Percentiles rank a stretch among this genome's conserved stretches.
These are phyloP conservation scores for Acrobasis repandana DNA, from an alignment of 2,888 invertebrate genomes.

Conservation along the genomic window DNA sequence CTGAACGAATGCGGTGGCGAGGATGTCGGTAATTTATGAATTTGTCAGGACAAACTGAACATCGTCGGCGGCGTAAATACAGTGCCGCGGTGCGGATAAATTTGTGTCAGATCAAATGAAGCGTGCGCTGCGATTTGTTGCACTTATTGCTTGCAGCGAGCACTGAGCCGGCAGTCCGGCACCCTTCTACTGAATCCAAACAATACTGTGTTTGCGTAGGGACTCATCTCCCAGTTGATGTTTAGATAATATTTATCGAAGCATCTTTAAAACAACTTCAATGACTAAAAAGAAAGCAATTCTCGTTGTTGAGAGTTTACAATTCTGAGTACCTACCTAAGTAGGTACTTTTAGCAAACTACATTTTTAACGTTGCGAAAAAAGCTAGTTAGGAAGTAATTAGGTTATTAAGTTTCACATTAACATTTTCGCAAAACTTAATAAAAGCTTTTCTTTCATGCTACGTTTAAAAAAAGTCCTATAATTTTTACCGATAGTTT, in stretches of 20 bases:
- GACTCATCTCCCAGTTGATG: neutral
- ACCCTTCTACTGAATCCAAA: slow-evolving; percentile 44
- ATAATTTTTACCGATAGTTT: too few species aligned
- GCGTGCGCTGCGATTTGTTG: slow-evolving; percentile 73
- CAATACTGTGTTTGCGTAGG: slow-evolving; percentile 15
- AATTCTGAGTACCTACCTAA: too few species aligned
- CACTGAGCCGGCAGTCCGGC: slow-evolving; percentile 40
- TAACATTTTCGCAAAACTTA: too few species aligned
- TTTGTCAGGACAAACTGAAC: slow-evolving; percentile 81
- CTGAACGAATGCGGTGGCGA: slow-evolving; percentile 59
- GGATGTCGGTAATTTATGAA: slow-evolving; percentile 83
- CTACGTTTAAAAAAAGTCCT: too few species aligned
- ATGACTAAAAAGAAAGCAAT: slow-evolving; percentile 10
- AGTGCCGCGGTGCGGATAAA: slow-evolving; percentile 77
- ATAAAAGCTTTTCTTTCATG: too few species aligned
- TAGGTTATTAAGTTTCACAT: too few species aligned
- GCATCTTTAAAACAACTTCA: slow-evolving; percentile 4
- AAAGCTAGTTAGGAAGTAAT: too few species aligned
- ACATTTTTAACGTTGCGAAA: too few species aligned
- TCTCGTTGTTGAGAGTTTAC: too few species aligned
- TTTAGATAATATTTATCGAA: slow-evolving; percentile 15
- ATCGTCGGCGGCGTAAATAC: slow-evolving; percentile 75
- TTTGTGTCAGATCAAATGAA: slow-evolving; percentile 83
- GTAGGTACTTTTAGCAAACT: too few species aligned
- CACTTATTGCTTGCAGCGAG: slow-evolving; percentile 59